These are phyloP conservation scores for Melanerpes aurifrons DNA, from an alignment of 2,113 vertebrate genomes.

Conservation along the genomic window DNA sequence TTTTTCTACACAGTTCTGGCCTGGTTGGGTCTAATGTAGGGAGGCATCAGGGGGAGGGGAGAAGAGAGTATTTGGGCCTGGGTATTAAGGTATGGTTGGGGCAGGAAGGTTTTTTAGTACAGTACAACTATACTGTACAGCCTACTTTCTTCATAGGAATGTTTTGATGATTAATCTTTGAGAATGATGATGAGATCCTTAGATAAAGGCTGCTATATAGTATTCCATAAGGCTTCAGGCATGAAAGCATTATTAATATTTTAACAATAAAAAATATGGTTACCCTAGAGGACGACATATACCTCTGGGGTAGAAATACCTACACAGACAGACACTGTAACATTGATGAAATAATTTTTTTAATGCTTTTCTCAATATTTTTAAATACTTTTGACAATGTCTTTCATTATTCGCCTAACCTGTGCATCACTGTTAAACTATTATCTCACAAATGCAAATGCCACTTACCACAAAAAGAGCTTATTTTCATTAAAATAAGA, in stretches of 20 bases:
- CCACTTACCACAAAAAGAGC: background rate
- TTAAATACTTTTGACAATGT: background rate
- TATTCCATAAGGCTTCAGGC: background rate
- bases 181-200: background rate
- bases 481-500: background rate
- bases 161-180: background rate
- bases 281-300: background rate
- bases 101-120: background rate
- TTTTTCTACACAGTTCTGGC: too few relatives aligned
- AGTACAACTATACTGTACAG: background rate
- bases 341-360: slow-evolving; percentile 18
- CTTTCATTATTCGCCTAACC: background rate
- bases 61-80: too few relatives aligned
- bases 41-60: too few relatives aligned
- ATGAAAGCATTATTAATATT: slow-evolving; percentile 33
- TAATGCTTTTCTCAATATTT: background rate
- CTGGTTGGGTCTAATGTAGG: too few relatives aligned
- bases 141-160: background rate
- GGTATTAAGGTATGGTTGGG: too few relatives aligned
- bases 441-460: background rate
- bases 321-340: background rate
- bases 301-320: background rate
- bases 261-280: background rate
- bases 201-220: background rate
- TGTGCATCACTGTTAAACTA: background rate